A percentile compares a stretch with the other conserved stretches of the same genome.
Conservation (phyloP, 2,797 vertebrate genomes). For the Alectoris magna region DNA sequence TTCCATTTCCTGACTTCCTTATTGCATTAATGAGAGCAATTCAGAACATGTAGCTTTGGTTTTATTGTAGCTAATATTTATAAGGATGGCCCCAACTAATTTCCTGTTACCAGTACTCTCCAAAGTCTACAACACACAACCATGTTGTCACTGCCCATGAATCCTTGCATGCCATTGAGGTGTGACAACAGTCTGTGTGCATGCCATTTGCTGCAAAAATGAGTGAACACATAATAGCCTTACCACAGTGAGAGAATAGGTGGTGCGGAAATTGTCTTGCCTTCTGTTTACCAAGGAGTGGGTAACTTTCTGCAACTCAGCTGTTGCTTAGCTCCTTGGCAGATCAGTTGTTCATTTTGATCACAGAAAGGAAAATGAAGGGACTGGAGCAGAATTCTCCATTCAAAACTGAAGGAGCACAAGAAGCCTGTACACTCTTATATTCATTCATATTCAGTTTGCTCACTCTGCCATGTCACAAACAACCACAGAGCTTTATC, state of each 20-base stretch:
- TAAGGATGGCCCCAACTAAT: neutral
- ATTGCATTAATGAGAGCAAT: neutral
- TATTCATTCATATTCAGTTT: neutral
- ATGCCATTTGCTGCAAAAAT: neutral
- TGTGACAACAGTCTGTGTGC: neutral
- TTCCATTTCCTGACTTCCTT: neutral
- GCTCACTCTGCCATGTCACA: neutral
- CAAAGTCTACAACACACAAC: neutral
- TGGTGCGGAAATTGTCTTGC: neutral
- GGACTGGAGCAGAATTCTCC: neutral
- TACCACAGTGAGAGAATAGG: neutral
- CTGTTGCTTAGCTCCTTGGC: neutral
- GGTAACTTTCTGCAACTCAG: neutral
- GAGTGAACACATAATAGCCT: rapidly evolving
- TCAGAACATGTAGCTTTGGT: neutral
- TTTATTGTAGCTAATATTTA: neutral
- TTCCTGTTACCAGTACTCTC: neutral
- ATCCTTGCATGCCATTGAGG: neutral
- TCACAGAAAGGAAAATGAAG: constrained; percentile 1
- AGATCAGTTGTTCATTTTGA: neutral
- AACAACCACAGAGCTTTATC: neutral
- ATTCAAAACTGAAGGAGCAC: neutral
- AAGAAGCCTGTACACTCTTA: neutral
- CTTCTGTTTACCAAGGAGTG: neutral
- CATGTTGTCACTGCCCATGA: neutral